Conservation (phyloP, 2,113 vertebrate genomes). For the rabbit (Oryctolagus cuniculus) region mOryCun1.1 NC_091453.1:60001501-60002000, state of each 20-base stretch:
- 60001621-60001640: not conserved
- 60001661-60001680: not conserved
- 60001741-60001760: not conserved
- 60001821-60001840: not conserved
- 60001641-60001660: not conserved
- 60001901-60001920: not conserved
- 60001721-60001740: not conserved
- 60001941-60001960: conserved; percentile 63
- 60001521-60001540: not conserved
- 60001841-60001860: not conserved
- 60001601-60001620: not conserved
- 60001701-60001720: not conserved
- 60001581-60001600: not conserved
- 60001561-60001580: not conserved
- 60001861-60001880: not conserved
- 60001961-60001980: not conserved
- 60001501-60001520: not conserved
- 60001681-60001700: not conserved
- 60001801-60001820: not conserved
- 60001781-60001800: not conserved
- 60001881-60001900: conserved; percentile 57
- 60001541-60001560: not conserved
- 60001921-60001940: not conserved
- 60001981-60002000: not conserved
- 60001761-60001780: not conserved